These are phyloP conservation scores for Turdus rufiventris DNA, from an alignment of 2,113 vertebrate species.

Conservation along the genomic window DNA sequence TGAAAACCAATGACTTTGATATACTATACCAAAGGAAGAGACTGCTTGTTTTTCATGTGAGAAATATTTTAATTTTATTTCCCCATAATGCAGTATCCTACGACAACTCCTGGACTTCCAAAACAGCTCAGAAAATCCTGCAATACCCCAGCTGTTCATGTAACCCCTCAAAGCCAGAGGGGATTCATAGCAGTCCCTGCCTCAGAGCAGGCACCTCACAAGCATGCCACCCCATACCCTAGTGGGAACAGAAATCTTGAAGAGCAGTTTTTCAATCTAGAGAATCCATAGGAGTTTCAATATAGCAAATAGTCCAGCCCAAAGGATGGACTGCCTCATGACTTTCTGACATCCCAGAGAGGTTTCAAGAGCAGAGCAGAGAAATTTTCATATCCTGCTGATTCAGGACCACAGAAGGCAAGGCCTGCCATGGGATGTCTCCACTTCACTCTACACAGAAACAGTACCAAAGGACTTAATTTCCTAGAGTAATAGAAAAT, in stretches of 20 bases:
- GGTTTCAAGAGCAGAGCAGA: neutral
- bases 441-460: neutral
- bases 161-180: neutral
- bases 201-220: neutral
- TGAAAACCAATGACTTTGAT: neutral
- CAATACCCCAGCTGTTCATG: fast-evolving
- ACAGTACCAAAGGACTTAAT: neutral
- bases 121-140: neutral
- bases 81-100: neutral
- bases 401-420: neutral
- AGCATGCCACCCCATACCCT: neutral
- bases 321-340: neutral
- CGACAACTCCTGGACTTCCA: neutral
- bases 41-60: neutral
- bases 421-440: neutral
- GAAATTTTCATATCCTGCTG: neutral
- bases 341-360: neutral
- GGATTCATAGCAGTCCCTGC: neutral
- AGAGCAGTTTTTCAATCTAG: neutral
- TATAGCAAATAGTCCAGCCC: neutral
- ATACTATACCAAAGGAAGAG: neutral
- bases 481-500: neutral
- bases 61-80: neutral
- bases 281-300: neutral
- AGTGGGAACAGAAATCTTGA: neutral